phyloP scores from a whole-genome alignment of 2,113 vertebrate genomes.

The Brachypodius melanocephalos region DNA sequence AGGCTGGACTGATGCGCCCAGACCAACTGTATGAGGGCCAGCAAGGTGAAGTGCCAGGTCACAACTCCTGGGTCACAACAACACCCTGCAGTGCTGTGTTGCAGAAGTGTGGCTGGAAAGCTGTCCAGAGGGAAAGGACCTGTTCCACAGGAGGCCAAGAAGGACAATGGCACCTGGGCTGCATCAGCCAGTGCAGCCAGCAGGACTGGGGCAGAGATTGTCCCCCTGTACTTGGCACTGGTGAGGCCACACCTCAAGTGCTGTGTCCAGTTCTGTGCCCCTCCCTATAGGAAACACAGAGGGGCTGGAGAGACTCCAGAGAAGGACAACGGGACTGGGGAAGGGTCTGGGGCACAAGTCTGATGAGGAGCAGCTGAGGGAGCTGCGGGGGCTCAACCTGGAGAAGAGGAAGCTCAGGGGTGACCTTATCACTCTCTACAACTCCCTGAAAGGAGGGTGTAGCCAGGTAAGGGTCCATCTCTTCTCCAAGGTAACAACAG shows the following conservation, averaged over 20 bases:
- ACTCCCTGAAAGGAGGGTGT: not conserved
- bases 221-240: not conserved
- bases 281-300: not conserved
- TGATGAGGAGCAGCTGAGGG: not conserved
- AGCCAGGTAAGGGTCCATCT: not conserved
- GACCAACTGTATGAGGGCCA: not conserved
- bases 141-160: not conserved
- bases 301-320: not conserved
- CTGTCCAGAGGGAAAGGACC: not conserved
- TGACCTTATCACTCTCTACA: not conserved
- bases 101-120: not conserved
- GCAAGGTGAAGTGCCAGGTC: not conserved
- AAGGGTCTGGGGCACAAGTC: not conserved
- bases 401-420: not conserved
- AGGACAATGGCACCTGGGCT: not conserved
- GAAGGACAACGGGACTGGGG: accelerated
- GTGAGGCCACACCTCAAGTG: not conserved
- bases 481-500: not conserved
- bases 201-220: not conserved
- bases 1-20: not conserved
- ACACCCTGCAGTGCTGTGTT: too few species aligned
- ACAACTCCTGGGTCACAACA: not conserved
- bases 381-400: not conserved
- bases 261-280: not conserved
- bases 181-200: not conserved